Evolutionary conservation across 2,113 vertebrate genomes (phyloP).

Genomic region (Halichoeres trimaculatus): DNA sequence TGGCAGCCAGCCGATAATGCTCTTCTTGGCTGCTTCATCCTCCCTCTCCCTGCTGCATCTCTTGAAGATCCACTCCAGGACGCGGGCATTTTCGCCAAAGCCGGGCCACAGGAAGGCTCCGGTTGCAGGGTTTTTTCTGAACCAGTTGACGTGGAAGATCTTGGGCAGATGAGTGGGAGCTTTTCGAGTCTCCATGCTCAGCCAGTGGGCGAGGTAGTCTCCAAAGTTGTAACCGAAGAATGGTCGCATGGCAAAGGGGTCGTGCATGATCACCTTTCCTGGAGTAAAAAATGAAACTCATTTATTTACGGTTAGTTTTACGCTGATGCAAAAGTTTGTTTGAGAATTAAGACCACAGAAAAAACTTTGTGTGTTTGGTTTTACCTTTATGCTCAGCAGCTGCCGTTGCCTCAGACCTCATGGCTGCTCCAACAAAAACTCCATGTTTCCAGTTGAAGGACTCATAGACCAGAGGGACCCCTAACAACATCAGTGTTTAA

Average conservation of each 20-base stretch:
- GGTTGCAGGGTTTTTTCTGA: slow-evolving; percentile 89
- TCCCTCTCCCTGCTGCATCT: slow-evolving; percentile 85
- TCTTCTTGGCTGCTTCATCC: slow-evolving; percentile 85
- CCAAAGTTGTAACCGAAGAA: slow-evolving; percentile 99
- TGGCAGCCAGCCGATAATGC: slow-evolving; percentile 90
- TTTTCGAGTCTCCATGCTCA: slow-evolving; percentile 90
- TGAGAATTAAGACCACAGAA: neutral
- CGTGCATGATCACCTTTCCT: slow-evolving; percentile 97
- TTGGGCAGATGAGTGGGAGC: slow-evolving; percentile 89
- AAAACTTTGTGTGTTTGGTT: neutral
- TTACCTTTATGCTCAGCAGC: slow-evolving; percentile 96
- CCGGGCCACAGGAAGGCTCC: slow-evolving; percentile 94
- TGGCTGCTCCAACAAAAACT: slow-evolving; percentile 94
- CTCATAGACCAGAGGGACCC: slow-evolving; percentile 95
- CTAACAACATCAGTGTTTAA: slow-evolving; percentile 70
- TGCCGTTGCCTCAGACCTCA: slow-evolving; percentile 97
- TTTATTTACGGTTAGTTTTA: neutral
- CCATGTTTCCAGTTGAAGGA: slow-evolving; percentile 96
- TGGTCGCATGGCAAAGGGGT: slow-evolving; percentile 98
- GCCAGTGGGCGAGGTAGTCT: slow-evolving; percentile 94
- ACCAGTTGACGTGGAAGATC: slow-evolving; percentile 99
- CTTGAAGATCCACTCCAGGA: slow-evolving; percentile 97
- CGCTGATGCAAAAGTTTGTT: no score
- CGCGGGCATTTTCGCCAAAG: slow-evolving; percentile 93
- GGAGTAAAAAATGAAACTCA: neutral